Evolutionary conservation across 2,888 invertebrate species (phyloP).

Genomic region (Beris chalybata): DNA sequence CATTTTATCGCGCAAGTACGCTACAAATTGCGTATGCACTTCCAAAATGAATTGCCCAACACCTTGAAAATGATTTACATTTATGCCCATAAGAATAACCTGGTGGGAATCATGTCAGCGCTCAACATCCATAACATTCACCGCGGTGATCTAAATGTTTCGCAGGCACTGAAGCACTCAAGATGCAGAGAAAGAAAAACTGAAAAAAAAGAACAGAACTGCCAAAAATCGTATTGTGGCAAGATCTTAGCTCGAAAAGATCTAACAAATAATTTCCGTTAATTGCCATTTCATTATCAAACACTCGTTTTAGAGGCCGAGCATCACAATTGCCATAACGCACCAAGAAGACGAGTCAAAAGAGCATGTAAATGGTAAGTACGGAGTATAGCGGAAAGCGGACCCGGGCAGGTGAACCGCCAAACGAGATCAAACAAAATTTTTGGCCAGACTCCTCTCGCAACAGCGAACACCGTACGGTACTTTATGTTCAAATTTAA

Average conservation of each 20-base stretch:
- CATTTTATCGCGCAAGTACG: too few relatives aligned
- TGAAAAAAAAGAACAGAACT: neutral
- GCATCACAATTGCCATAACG: neutral
- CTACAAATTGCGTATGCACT: too few relatives aligned
- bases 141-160: slow-evolving; percentile 12
- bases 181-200: neutral
- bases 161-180: neutral
- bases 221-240: neutral
- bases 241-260: slow-evolving; percentile 2
- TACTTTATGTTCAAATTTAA: slow-evolving; percentile 21
- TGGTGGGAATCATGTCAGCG: too few relatives aligned
- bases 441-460: slow-evolving; percentile 5
- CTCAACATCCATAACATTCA: too few relatives aligned
- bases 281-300: slow-evolving; percentile 22
- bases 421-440: slow-evolving; percentile 18
- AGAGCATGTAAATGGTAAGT: slow-evolving; percentile 24
- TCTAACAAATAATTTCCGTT: slow-evolving; percentile 25
- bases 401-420: slow-evolving; percentile 16
- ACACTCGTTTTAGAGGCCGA: neutral
- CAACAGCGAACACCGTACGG: slow-evolving; percentile 9
- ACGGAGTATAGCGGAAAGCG: slow-evolving; percentile 5
- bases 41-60: too few relatives aligned
- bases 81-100: too few relatives aligned
- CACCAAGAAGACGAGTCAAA: slow-evolving; percentile 16
- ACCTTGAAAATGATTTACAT: too few relatives aligned